Evolutionary conservation across 2,888 invertebrate genomes (phyloP).

Genomic region (Lithophane semibrunnea): DNA sequence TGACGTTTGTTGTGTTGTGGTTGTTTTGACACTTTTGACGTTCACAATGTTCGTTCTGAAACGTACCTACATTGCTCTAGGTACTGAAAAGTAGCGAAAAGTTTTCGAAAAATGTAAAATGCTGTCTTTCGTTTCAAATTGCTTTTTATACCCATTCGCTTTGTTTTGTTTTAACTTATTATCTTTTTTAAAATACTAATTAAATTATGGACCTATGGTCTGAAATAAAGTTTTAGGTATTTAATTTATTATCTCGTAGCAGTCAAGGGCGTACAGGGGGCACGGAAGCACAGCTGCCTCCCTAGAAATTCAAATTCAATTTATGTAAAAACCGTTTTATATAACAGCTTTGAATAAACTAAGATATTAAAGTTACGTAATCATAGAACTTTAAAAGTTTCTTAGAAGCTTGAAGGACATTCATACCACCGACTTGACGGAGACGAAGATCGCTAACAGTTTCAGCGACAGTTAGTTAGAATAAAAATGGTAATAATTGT

Average conservation of each 20-base stretch:
- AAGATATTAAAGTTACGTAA: no score
- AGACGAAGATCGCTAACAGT: not conserved
- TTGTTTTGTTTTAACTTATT: not conserved
- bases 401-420: no score
- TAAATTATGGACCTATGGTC: no score
- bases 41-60: slow-evolving; percentile 50
- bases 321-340: no score
- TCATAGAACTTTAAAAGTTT: no score
- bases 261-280: not conserved
- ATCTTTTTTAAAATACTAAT: no score
- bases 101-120: slow-evolving; percentile 19
- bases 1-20: slow-evolving; percentile 68
- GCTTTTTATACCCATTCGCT: not conserved
- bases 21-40: slow-evolving; percentile 63
- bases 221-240: no score
- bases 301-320: no score
- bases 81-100: no score
- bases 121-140: not conserved
- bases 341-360: no score
- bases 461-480: not conserved
- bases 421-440: no score
- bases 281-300: no score
- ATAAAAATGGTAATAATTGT: not conserved
- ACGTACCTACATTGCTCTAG: not conserved
- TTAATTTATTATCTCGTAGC: not conserved